phyloP scores from a whole-genome alignment of 1,140 invertebrate genomes.

The Panonychus citri region DNA sequence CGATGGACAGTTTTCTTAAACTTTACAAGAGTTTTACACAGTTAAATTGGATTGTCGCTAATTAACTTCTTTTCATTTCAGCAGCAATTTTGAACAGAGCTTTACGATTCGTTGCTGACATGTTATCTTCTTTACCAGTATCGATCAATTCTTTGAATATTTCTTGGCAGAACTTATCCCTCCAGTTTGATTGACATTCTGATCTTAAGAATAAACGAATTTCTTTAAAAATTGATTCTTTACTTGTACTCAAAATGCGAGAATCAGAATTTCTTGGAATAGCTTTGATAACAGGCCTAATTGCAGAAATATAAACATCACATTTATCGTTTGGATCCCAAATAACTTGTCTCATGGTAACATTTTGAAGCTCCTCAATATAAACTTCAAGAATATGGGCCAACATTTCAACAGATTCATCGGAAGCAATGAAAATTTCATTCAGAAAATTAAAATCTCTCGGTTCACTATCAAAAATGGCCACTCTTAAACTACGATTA shows the following conservation, averaged over 20 bases:
- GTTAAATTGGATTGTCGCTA: no score
- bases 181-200: background rate
- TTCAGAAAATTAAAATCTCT: background rate
- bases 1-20: no score
- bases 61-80: no score
- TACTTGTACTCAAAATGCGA: background rate
- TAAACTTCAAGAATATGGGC: background rate
- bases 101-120: background rate
- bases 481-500: background rate
- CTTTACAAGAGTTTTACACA: no score
- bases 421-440: background rate
- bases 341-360: background rate
- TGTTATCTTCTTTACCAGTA: background rate
- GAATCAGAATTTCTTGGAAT: background rate
- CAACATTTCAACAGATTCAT: background rate
- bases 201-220: background rate
- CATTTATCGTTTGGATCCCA: background rate
- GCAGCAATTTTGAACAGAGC: background rate
- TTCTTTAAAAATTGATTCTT: background rate
- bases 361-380: background rate
- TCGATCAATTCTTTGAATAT: background rate
- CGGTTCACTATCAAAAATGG: background rate
- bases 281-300: background rate
- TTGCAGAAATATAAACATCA: background rate
- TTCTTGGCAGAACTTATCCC: background rate